Evolutionary conservation across 2,888 invertebrate species (phyloP).

Genomic region (Cephus pulcher): DNA sequence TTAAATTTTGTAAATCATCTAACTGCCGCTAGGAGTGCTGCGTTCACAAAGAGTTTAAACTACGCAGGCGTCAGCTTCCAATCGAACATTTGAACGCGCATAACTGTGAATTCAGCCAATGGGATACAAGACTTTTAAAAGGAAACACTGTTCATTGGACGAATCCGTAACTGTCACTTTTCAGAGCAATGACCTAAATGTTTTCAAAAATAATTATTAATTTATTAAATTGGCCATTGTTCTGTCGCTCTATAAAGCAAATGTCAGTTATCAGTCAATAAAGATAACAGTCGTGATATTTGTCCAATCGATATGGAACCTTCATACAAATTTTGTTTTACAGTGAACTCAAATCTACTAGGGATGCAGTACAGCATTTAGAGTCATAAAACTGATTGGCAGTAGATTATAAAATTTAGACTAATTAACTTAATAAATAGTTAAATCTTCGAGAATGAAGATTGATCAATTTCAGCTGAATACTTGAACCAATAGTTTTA

Average conservation of each 20-base stretch:
- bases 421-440: neutral
- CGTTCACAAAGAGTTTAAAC: neutral
- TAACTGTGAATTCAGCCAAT: neutral
- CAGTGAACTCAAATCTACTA: too few species aligned
- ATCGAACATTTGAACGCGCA: too few species aligned
- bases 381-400: neutral
- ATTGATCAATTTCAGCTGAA: neutral
- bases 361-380: neutral
- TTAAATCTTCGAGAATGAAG: neutral
- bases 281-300: neutral
- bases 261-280: neutral
- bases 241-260: neutral
- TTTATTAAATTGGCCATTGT: neutral
- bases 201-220: neutral
- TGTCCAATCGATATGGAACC: neutral
- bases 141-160: neutral
- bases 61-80: neutral
- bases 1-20: neutral
- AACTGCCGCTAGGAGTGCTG: neutral
- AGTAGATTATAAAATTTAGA: neutral
- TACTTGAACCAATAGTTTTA: neutral
- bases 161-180: neutral
- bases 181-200: neutral
- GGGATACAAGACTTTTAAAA: neutral
- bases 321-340: neutral